A percentile compares a stretch with the other conserved stretches of the same genome.
phyloP scores from a whole-genome alignment of 2,113 vertebrate species.

The Gorsachius goisagi region DNA sequence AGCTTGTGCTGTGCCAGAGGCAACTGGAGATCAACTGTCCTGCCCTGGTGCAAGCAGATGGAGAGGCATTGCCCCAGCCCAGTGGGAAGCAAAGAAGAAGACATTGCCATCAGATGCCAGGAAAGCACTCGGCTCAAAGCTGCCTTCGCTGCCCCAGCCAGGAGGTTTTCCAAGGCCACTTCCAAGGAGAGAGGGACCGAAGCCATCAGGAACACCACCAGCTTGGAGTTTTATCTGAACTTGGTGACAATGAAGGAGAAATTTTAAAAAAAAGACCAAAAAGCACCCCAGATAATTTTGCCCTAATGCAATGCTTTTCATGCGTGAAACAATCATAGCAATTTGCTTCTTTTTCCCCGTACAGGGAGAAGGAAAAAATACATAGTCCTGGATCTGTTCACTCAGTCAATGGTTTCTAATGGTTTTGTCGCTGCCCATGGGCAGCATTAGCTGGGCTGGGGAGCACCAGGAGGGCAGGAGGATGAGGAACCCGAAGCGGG shows the following conservation, averaged over 20 bases:
- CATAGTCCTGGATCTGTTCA: background rate
- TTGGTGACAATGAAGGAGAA: background rate
- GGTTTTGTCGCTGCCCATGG: background rate
- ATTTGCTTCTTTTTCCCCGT: background rate
- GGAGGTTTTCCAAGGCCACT: background rate
- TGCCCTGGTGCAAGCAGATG: background rate
- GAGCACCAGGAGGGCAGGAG: background rate
- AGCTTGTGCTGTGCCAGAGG: background rate
- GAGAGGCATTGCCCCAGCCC: background rate
- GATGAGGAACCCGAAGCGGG: background rate
- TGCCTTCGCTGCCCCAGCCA: background rate
- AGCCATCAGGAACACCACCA: background rate
- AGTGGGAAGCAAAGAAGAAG: background rate
- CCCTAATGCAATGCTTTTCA: background rate
- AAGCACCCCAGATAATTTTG: background rate
- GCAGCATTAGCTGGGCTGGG: background rate
- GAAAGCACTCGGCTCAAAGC: background rate
- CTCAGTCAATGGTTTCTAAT: background rate
- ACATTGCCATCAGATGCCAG: fast-evolving
- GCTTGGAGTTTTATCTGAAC: background rate
- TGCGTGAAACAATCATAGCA: background rate
- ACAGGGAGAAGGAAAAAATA: background rate
- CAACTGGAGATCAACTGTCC: background rate
- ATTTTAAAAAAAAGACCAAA: background rate
- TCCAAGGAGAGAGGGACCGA: background rate